Conservation (phyloP, 1,140 invertebrate genomes). For the Asbolus verrucosus region DNA sequence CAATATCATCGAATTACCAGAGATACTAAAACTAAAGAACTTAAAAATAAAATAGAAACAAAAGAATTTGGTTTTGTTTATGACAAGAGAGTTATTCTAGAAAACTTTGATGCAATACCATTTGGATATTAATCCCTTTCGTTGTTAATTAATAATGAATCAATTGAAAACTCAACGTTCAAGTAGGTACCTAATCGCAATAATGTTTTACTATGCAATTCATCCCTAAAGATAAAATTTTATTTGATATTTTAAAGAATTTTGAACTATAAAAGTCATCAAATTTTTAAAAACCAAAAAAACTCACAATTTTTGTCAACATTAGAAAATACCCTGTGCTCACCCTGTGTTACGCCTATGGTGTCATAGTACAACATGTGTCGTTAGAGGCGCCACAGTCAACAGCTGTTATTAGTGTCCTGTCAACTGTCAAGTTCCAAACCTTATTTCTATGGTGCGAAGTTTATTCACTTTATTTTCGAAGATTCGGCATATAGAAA, state of each 20-base stretch:
- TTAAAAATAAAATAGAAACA: conserved; percentile 10
- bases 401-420: conserved; percentile 31
- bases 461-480: conserved; percentile 26
- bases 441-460: conserved; percentile 33
- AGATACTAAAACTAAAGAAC: conserved; percentile 5
- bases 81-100: conserved; percentile 7
- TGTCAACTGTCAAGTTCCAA: conserved; percentile 38
- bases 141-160: conserved; percentile 25
- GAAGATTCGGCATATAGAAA: conserved; percentile 33
- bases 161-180: conserved; percentile 38
- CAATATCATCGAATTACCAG: conserved; percentile 16
- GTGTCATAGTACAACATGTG: conserved; percentile 21
- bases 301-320: conserved; percentile 21
- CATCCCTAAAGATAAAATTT: conserved; percentile 29
- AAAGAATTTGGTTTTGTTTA: conserved; percentile 23
- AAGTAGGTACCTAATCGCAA: conserved; percentile 43
- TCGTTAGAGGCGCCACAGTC: conserved; percentile 21
- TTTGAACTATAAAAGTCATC: conserved; percentile 23
- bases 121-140: conserved; percentile 23
- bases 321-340: conserved; percentile 14
- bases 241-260: conserved; percentile 35
- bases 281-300: conserved; percentile 28
- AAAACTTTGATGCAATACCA: conserved; percentile 32
- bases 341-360: conserved; percentile 18
- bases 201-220: conserved; percentile 43